A percentile compares a stretch with the other conserved stretches of the same genome.
Conservation (phyloP, 2,113 vertebrate species). For the Hypanus sabinus region DNA sequence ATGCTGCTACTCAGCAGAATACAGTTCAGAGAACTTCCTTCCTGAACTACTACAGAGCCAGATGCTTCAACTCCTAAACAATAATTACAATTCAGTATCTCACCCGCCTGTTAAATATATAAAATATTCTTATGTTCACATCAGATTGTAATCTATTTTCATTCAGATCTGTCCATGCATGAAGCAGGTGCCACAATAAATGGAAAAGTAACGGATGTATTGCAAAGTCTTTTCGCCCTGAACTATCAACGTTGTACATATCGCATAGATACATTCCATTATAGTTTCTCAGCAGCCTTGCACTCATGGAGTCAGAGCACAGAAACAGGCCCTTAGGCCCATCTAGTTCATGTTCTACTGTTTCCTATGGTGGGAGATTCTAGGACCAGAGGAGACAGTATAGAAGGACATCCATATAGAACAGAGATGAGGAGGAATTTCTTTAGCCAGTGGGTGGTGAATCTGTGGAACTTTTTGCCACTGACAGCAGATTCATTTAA, state of each 20-base stretch:
- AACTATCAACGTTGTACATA: not conserved
- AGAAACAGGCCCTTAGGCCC: too few relatives aligned
- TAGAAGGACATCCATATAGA: too few relatives aligned
- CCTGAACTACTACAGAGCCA: not conserved
- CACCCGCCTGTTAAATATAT: not conserved
- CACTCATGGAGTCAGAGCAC: too few relatives aligned
- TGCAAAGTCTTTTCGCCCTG: not conserved
- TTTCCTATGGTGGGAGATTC: too few relatives aligned
- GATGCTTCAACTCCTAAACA: not conserved
- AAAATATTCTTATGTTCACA: not conserved
- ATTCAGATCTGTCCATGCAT: not conserved
- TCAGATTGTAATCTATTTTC: slow-evolving; percentile 1
- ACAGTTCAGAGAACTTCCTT: not conserved
- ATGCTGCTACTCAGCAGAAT: not conserved
- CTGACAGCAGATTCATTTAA: too few relatives aligned
- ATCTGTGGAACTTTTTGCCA: too few relatives aligned
- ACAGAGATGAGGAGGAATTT: too few relatives aligned
- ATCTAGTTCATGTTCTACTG: too few relatives aligned
- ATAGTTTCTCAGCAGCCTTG: not conserved
- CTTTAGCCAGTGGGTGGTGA: too few relatives aligned
- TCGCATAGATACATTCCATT: not conserved
- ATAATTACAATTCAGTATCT: not conserved
- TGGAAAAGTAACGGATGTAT: not conserved
- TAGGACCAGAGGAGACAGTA: too few relatives aligned
- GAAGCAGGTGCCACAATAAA: not conserved